These are phyloP conservation scores for Isichthys henryi DNA, from an alignment of 2,113 vertebrate genomes.

Conservation along the genomic window DNA sequence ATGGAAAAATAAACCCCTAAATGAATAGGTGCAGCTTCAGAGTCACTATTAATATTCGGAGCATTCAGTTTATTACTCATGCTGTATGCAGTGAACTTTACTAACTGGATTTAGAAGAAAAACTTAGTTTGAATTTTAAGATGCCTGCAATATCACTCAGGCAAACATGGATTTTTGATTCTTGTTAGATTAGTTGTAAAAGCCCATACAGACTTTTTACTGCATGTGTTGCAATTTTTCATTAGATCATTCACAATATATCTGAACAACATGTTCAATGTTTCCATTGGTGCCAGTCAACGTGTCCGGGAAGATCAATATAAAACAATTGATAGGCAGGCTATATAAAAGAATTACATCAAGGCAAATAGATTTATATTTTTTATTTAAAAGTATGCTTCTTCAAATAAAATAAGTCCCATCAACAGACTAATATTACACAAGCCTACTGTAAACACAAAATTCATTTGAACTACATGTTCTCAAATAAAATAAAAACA, in stretches of 20 bases:
- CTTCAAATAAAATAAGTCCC: neutral
- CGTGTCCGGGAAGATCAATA: neutral
- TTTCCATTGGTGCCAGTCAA: neutral
- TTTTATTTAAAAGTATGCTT: neutral
- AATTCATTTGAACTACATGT: neutral
- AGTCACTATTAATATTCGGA: neutral
- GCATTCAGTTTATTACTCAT: neutral
- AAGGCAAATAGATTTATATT: neutral
- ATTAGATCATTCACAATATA: neutral
- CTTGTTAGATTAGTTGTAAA: neutral
- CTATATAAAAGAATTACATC: neutral
- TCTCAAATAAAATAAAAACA: neutral
- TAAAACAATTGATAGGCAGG: neutral
- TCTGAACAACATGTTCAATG: neutral
- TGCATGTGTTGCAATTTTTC: neutral
- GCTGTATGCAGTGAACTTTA: neutral
- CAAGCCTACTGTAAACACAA: neutral
- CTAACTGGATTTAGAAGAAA: conserved; percentile 42
- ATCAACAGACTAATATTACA: neutral
- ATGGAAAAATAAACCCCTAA: neutral
- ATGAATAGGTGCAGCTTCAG: neutral
- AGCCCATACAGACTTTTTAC: neutral
- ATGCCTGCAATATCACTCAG: conserved; percentile 41
- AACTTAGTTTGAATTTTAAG: conserved; percentile 39
- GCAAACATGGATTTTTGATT: conserved; percentile 26